Evolutionary conservation across 2,797 vertebrate genomes (phyloP).

Genomic region (Hippoglossus hippoglossus): DNA sequence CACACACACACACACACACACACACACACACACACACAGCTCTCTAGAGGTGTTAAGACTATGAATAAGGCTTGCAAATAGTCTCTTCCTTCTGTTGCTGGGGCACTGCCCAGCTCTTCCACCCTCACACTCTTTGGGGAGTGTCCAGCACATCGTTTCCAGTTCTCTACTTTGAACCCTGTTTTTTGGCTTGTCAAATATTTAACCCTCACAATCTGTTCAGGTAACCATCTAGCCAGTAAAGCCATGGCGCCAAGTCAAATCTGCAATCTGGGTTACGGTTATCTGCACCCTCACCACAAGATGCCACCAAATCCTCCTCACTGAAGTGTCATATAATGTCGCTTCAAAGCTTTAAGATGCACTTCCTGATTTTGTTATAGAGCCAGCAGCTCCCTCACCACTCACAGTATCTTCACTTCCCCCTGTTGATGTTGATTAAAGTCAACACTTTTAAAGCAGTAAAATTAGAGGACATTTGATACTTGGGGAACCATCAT

Average conservation of each 20-base stretch:
- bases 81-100: constrained; percentile 51
- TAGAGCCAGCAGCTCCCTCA: background rate
- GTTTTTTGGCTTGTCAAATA: constrained; percentile 44
- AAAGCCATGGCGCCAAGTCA: background rate
- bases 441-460: too few relatives aligned
- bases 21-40: constrained; percentile 7
- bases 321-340: background rate
- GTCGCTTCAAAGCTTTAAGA: background rate
- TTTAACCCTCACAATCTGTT: constrained; percentile 49
- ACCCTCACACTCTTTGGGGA: constrained; percentile 23
- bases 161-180: constrained; percentile 28
- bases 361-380: background rate
- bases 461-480: too few relatives aligned
- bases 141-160: constrained; percentile 11
- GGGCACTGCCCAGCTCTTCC: constrained; percentile 33
- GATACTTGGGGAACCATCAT: too few relatives aligned
- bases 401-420: constrained; percentile 14
- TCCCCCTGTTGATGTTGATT: too few relatives aligned
- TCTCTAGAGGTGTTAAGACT: constrained; percentile 56
- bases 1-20: constrained; percentile 18
- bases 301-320: background rate
- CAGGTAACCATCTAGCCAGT: constrained; percentile 18
- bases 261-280: too few relatives aligned
- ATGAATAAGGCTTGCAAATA: constrained; percentile 51
- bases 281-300: background rate